Evolutionary conservation across 2,113 vertebrate genomes (phyloP).

Genomic region (Ascaphus truei): DNA sequence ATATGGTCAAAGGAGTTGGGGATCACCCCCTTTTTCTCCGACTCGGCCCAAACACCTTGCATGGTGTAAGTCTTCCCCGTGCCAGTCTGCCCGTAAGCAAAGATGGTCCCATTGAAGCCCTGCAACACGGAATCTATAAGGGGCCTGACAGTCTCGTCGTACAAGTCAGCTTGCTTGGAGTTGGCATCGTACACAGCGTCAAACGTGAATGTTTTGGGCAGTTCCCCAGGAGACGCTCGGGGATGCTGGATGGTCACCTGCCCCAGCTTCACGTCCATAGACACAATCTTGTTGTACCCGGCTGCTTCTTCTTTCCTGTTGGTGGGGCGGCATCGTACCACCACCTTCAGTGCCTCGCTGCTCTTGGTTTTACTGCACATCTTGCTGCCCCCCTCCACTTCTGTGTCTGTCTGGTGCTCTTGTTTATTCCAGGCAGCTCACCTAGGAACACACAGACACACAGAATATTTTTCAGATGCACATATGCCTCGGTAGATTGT

Average conservation of each 20-base stretch:
- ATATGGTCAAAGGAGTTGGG: constrained; percentile 90
- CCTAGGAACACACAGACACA: neutral
- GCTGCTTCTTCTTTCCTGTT: constrained; percentile 73
- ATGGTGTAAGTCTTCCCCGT: constrained; percentile 96
- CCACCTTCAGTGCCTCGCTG: constrained; percentile 86
- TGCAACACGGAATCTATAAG: constrained; percentile 84
- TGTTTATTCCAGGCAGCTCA: constrained; percentile 1
- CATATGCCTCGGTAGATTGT: neutral
- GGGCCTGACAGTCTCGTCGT: constrained; percentile 87
- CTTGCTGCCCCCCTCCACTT: neutral
- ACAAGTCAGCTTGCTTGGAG: constrained; percentile 83
- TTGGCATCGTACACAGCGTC: constrained; percentile 85
- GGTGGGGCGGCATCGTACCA: constrained; percentile 88
- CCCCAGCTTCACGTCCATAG: constrained; percentile 82
- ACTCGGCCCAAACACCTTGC: constrained; percentile 79
- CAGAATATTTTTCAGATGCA: neutral
- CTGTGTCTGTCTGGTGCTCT: neutral
- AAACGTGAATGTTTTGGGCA: constrained; percentile 89
- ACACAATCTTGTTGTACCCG: constrained; percentile 71
- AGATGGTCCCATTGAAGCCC: constrained; percentile 91
- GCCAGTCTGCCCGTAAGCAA: constrained; percentile 91
- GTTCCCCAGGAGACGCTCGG: constrained; percentile 71
- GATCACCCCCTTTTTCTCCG: constrained; percentile 80
- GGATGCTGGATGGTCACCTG: constrained; percentile 87
- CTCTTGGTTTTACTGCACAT: constrained; percentile 67